A percentile compares a stretch with the other conserved stretches of the same genome.
These are phyloP conservation scores for Diglossa cyanea DNA, from an alignment of 2,797 vertebrate species.

Conservation along the genomic window DNA sequence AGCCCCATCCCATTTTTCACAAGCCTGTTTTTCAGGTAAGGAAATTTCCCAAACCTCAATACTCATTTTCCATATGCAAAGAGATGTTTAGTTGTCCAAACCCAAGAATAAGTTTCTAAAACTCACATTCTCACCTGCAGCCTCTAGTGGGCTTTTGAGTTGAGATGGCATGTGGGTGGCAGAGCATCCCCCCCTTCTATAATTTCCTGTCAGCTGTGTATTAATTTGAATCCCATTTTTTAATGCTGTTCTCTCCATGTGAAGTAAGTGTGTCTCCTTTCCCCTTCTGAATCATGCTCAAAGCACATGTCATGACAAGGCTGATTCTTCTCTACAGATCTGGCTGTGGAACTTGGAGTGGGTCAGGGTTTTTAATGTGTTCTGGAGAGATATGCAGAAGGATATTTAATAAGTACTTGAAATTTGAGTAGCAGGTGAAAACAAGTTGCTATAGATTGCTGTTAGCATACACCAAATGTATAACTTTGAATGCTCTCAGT, in stretches of 20 bases:
- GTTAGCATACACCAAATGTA: background rate
- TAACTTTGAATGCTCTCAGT: background rate
- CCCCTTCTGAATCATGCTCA: background rate
- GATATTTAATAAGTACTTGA: background rate
- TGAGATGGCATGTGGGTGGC: background rate
- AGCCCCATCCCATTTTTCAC: background rate
- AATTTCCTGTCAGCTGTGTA: background rate
- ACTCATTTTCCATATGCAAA: background rate
- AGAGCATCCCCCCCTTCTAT: background rate
- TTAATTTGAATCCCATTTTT: background rate
- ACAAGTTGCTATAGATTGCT: background rate
- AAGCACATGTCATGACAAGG: background rate
- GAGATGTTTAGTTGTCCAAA: background rate
- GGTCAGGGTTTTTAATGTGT: background rate
- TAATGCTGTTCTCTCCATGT: background rate
- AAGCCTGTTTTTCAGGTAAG: background rate
- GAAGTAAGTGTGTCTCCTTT: background rate
- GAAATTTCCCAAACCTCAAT: background rate
- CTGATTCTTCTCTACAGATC: background rate
- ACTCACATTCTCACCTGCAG: background rate
- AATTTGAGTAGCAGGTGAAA: background rate
- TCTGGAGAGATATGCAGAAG: background rate
- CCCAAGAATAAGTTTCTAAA: background rate
- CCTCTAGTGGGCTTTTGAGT: background rate
- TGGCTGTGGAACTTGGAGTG: background rate